Evolutionary conservation across 2,113 vertebrate species (phyloP), one percentile per base, ranked within the genome.

Genomic region (Serilophus lunatus): DNA sequence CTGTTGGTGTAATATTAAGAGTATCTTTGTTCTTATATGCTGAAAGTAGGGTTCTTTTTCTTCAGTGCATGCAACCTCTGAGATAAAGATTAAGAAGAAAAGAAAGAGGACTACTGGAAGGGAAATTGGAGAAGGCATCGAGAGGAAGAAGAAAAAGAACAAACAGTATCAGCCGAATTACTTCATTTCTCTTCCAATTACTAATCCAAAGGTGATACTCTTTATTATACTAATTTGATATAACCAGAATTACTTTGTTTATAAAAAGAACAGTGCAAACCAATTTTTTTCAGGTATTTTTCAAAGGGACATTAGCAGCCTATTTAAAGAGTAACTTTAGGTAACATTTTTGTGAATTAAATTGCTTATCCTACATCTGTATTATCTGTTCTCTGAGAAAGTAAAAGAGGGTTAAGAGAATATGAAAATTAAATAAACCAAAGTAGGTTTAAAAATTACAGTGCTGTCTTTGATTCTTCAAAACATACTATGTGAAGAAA

Each of bases 151-250:
- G 83, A 99, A 97, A 81, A 98, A 98, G 86, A 97, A 95, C 44
- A 97, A 97, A 61, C 95, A 87, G 35, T 95, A 96, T 78, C 97
- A 97, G 16, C 98, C 99, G 12, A 99, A 99, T 98, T 99, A 99
- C 93, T 99, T 99, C 93, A 94, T 99, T 26, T 99, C 99, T 14
- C 97, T 99, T 96, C 99, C 99, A 22, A 98, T 99, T 95, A 98
- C 97, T 84, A 98, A 98, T 90, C 97, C 97, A 92, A 92, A 98
- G 98, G 98, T 99, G 74, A 74, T 50, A 42, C 22, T 57, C 31
- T 82, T 92, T 96, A 11, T 83, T 90, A 10, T 74, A 25, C 10
- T 68, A 12, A 66, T 88, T 77, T 53, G 9, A 2, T 76, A 60
- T 49, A 69, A 63, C 26, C 19, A 65, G 35, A 88, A 57, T 78